Evolutionary conservation across 2,888 invertebrate genomes (phyloP).

Genomic region (Himalopsyche kuldschensis): DNA sequence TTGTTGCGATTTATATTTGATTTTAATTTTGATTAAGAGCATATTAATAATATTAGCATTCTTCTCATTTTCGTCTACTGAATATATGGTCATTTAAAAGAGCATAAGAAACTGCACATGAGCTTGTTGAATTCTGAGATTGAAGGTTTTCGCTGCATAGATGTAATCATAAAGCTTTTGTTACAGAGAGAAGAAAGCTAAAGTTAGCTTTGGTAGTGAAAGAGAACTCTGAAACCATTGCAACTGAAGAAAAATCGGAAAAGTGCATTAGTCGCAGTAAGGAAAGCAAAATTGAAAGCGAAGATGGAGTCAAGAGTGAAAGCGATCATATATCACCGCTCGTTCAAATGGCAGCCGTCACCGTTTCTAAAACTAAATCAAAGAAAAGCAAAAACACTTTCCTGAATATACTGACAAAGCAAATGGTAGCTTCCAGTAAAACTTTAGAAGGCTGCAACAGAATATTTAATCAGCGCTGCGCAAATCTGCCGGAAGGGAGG

Average conservation of each 20-base stretch:
- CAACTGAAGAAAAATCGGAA: not conserved
- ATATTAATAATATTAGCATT: not conserved
- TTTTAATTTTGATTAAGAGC: not conserved
- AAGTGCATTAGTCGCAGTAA: not conserved
- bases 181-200: constrained; percentile 42
- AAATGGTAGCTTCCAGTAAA: not conserved
- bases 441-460: constrained; percentile 25
- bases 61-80: too few species aligned
- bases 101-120: too few species aligned
- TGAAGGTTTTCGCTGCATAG: too few species aligned
- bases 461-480: constrained; percentile 13
- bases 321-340: not conserved
- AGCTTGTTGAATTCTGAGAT: too few species aligned
- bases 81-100: too few species aligned
- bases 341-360: not conserved
- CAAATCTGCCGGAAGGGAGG: not conserved
- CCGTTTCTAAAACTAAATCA: not conserved
- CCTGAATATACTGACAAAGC: constrained; percentile 3
- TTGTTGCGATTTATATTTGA: too few species aligned
- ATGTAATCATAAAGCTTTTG: not conserved
- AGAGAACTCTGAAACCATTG: not conserved
- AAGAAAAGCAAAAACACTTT: not conserved
- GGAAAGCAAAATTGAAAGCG: not conserved
- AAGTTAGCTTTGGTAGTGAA: constrained; percentile 20
- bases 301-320: not conserved